Percentiles rank a stretch among this genome's conserved stretches.
Evolutionary conservation across 2,888 invertebrate genomes (phyloP).

Genomic region (Agrilus mali): DNA sequence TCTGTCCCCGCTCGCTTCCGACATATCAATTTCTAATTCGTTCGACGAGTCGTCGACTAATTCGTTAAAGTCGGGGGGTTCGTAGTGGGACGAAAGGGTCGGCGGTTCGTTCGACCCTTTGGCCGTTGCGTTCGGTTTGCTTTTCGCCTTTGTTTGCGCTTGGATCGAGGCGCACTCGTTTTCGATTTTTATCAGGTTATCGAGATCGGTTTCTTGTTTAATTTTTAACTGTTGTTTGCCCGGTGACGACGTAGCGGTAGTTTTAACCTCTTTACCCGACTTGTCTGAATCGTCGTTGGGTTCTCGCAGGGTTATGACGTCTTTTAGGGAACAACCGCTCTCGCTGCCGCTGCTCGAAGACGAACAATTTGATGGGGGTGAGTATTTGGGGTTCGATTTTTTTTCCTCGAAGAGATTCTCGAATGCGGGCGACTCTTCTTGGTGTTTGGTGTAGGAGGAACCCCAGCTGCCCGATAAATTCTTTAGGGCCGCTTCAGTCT

Average conservation of each 20-base stretch:
- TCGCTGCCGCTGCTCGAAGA: conserved; percentile 43
- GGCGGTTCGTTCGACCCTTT: conserved; percentile 30
- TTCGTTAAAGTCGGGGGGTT: conserved; percentile 64
- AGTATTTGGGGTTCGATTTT: conserved; percentile 48
- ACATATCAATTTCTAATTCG: conserved; percentile 68
- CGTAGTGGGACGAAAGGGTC: conserved; percentile 40
- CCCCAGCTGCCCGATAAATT: conserved; percentile 75
- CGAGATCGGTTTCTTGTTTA: conserved; percentile 23
- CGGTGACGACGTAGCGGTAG: conserved; percentile 15
- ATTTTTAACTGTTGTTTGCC: conserved; percentile 21
- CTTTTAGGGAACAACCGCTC: conserved; percentile 53
- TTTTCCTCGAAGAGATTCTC: conserved; percentile 79
- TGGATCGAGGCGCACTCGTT: conserved; percentile 36
- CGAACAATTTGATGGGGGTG: conserved; percentile 52
- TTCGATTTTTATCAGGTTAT: conserved; percentile 33
- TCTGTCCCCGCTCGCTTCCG: conserved; percentile 53
- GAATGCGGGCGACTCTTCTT: conserved; percentile 68
- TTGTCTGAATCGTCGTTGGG: conserved; percentile 26
- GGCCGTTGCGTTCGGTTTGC: conserved; percentile 13
- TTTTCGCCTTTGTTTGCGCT: conserved; percentile 25
- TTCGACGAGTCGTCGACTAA: conserved; percentile 65
- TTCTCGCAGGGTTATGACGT: conserved; percentile 42
- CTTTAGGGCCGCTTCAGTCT: conserved; percentile 78
- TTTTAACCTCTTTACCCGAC: conserved; percentile 15
- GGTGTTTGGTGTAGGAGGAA: conserved; percentile 47